phyloP scores from a whole-genome alignment of 2,888 invertebrate genomes.

The Entomobrya multifasciata region DNA sequence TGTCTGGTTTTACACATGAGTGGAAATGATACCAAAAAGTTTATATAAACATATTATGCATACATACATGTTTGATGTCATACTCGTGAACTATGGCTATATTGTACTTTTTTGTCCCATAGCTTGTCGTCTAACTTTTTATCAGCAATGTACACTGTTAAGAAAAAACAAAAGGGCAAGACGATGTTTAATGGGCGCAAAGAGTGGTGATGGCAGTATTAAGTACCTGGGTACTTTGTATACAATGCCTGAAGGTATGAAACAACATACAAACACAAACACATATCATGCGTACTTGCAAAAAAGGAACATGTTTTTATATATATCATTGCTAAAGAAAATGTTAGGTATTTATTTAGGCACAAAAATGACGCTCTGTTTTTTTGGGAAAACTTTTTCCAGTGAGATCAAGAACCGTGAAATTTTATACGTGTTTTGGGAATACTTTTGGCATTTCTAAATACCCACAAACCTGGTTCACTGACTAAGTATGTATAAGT shows the following conservation, averaged over 20 bases:
- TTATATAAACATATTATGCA: no score
- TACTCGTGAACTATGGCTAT: not conserved
- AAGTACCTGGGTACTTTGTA: not conserved
- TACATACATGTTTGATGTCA: not conserved
- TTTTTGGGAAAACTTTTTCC: not conserved
- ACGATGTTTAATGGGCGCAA: not conserved
- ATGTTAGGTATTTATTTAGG: not conserved
- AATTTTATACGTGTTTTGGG: constrained; percentile 52
- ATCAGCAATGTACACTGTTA: not conserved
- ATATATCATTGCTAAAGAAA: not conserved
- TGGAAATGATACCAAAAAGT: not conserved
- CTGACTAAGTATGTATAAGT: not conserved
- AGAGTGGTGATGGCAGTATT: not conserved
- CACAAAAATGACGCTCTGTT: not conserved
- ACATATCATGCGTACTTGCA: no score
- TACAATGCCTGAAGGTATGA: not conserved
- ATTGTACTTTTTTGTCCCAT: not conserved
- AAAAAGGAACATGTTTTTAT: not conserved
- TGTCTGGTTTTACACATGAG: constrained; percentile 6
- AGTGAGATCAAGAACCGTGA: constrained; percentile 46
- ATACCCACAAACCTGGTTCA: constrained; percentile 36
- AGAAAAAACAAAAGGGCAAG: not conserved
- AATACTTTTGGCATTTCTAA: constrained; percentile 49
- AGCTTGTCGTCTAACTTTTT: not conserved
- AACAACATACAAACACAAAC: not conserved